Conservation (phyloP, 2,797 vertebrate genomes). For the Scyliorhinus canicula region DNA sequence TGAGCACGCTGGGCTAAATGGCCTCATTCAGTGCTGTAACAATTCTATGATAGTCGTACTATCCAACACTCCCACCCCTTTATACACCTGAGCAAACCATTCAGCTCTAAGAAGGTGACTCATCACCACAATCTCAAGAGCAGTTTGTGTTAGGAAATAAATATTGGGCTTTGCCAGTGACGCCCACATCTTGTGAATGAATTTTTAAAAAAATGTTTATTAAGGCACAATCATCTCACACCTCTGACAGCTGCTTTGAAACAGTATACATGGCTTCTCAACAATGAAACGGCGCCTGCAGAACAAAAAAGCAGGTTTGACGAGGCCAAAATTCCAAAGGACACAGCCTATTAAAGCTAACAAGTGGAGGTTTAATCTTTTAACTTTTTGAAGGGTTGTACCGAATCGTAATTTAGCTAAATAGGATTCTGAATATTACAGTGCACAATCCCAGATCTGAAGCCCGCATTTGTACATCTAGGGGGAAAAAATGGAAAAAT, state of each 20-base stretch:
- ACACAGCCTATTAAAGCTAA: background rate
- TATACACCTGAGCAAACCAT: background rate
- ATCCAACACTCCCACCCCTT: background rate
- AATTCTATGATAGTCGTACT: background rate
- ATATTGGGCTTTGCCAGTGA: background rate
- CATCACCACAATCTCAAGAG: background rate
- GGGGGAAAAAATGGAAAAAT: background rate
- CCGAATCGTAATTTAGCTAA: too few species aligned
- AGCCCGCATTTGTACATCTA: background rate
- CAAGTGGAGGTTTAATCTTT: background rate
- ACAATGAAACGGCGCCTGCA: background rate
- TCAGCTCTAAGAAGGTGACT: background rate
- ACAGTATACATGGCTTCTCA: too few species aligned
- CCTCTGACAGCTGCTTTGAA: background rate
- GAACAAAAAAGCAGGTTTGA: slow-evolving; percentile 21
- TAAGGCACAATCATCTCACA: background rate
- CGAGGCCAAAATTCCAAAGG: slow-evolving; percentile 4
- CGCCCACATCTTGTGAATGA: background rate
- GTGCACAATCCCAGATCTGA: background rate
- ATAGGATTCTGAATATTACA: background rate
- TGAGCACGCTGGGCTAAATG: background rate
- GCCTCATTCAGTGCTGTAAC: background rate
- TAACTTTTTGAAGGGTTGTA: background rate
- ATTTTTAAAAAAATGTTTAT: background rate
- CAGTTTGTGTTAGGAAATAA: background rate